A percentile compares a stretch with the other conserved stretches of the same genome.
These are phyloP conservation scores for Torymus texanus DNA, from an alignment of 2,888 invertebrate species.

Conservation along the genomic window DNA sequence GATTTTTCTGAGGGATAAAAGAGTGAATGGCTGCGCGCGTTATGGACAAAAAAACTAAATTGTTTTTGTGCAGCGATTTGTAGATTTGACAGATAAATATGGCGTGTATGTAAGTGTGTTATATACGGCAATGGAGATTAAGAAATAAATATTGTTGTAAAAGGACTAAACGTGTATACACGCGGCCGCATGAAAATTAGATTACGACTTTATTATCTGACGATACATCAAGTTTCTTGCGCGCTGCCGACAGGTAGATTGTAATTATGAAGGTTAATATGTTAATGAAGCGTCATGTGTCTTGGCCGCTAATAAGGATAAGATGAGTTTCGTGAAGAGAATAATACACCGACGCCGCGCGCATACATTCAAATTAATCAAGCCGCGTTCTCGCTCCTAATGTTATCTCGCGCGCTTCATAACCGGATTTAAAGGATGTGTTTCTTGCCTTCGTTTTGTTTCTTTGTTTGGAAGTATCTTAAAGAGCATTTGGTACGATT, in stretches of 20 bases:
- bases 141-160: background rate
- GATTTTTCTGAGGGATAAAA: too few relatives aligned
- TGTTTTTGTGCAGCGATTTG: too few relatives aligned
- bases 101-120: too few relatives aligned
- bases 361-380: conserved; percentile 14
- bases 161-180: too few relatives aligned
- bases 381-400: background rate
- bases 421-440: conserved; percentile 23
- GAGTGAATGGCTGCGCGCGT: too few relatives aligned
- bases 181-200: background rate
- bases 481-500: background rate
- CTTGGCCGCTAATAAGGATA: conserved; percentile 21
- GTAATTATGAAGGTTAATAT: conserved; percentile 26
- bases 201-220: conserved; percentile 7
- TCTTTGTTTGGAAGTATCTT: background rate
- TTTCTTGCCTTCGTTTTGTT: background rate
- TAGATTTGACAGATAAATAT: too few relatives aligned
- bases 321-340: conserved; percentile 25
- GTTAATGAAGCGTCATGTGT: conserved; percentile 20
- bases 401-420: background rate
- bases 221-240: background rate
- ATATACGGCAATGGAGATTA: background rate
- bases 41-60: too few relatives aligned
- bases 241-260: background rate
- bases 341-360: conserved; percentile 12